A percentile compares a stretch with the other conserved stretches of the same genome.
These are phyloP conservation scores for Yponomeuta cagnagella DNA, from an alignment of 2,888 invertebrate species.

Conservation along the genomic window DNA sequence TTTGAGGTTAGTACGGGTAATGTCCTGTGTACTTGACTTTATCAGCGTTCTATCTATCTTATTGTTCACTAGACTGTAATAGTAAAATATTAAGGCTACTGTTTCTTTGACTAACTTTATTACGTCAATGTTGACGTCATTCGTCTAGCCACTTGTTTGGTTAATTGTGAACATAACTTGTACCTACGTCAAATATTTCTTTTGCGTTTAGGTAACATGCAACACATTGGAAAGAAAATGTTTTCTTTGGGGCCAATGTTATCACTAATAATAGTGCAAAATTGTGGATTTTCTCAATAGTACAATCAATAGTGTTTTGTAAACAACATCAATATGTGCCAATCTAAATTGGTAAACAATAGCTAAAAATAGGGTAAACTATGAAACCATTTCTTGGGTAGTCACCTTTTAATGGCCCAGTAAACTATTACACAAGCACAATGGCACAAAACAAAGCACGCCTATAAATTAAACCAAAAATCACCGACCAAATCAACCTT, in stretches of 20 bases:
- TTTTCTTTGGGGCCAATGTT: not conserved
- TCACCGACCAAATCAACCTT: not conserved
- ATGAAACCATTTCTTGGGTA: not conserved
- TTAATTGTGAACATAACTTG: not conserved
- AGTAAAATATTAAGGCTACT: too few species aligned
- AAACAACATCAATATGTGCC: not conserved
- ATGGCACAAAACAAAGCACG: slow-evolving; percentile 5
- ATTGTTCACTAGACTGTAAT: too few species aligned
- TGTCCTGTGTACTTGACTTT: too few species aligned
- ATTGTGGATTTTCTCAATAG: not conserved
- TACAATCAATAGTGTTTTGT: not conserved
- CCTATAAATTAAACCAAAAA: not conserved
- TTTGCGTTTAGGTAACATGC: not conserved
- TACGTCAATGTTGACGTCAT: too few species aligned
- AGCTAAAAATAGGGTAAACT: not conserved
- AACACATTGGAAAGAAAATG: not conserved
- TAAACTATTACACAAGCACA: slow-evolving; percentile 9
- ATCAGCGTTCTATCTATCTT: too few species aligned
- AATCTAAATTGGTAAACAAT: not conserved
- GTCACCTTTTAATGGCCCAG: slow-evolving; percentile 2
- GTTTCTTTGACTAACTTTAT: too few species aligned
- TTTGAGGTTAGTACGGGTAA: too few species aligned
- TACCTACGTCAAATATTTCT: not conserved
- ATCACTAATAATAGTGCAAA: not conserved
- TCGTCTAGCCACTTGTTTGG: too few species aligned